Base-by-base conservation (phyloP, 2,888 invertebrate genomes). In the Protonemura montana region DNA sequence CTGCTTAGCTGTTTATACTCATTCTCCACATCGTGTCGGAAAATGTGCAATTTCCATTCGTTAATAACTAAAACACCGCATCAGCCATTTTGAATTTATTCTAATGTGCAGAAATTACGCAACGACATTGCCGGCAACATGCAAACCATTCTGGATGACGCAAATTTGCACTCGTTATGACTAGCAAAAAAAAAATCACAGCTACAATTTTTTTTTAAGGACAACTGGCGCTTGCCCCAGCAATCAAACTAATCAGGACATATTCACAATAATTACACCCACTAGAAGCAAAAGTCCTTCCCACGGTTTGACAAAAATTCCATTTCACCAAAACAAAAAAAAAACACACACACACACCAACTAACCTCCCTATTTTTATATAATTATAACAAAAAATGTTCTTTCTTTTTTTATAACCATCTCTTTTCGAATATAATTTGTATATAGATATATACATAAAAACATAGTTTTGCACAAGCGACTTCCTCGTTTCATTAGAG, bases 401-500 rank as follows among this genome's bases (percentile, higher is more conserved):
- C 21, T 59, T 59, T 16, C 21, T 59, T 59, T 59, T 59, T 59
- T 16, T 6, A 35, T 10, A 3, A 59, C 59, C 59, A 59, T 59
- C 59, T 59, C 59, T 21, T n/a, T n/a, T 59, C 59, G 59, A 59
- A 35, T 35, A 35, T 35, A 59, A 59, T 59, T 59, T 21, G 35
- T 35, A 35, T 3, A 10, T 6, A 35, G 10, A 59, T 59, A 59
- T 6, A 35, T 6, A 59, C 21, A 59, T 59, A 59, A 59, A 59
- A 59, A 59, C 59, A 84, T 59, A 84, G 59, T 84, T 30, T 76
- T 84, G 84, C 84, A 84, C 59, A 84, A 59, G 76, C 59, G 3
- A 84, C 84, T 84, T 84, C 84, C 84, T 84, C 76, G 84, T 84
- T 84, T 84, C 84, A 84, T 84, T 84, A 84, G 28, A 28, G 59